These are phyloP conservation scores for Ectropis crepuscularia DNA, from an alignment of 2,888 invertebrate species.

Conservation along the genomic window DNA sequence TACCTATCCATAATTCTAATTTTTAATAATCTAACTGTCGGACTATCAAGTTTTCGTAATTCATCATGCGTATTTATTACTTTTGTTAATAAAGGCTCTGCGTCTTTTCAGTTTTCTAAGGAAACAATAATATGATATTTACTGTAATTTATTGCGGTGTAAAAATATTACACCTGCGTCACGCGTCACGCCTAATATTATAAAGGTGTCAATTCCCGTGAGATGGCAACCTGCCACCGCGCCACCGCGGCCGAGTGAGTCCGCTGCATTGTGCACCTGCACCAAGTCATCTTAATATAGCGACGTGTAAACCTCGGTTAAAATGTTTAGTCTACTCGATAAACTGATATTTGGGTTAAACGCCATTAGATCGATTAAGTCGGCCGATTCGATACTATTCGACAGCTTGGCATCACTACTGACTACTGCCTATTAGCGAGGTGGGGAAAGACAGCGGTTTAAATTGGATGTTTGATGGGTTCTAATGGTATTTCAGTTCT, in stretches of 20 bases:
- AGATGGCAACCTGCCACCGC: constrained; percentile 33
- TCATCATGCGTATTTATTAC: no score
- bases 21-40: no score
- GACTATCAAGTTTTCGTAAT: no score
- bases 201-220: constrained; percentile 13
- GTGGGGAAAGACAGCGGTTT: constrained; percentile 17
- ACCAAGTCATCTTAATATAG: constrained; percentile 41
- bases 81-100: no score
- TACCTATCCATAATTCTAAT: no score
- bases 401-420: constrained; percentile 35
- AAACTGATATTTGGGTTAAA: constrained; percentile 50
- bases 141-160: not conserved
- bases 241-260: not conserved
- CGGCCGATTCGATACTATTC: constrained; percentile 38
- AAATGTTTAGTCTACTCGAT: constrained; percentile 58
- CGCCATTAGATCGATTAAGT: constrained; percentile 25
- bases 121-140: no score
- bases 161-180: constrained; percentile 1
- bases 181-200: constrained; percentile 1
- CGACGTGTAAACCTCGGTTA: constrained; percentile 42
- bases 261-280: constrained; percentile 33
- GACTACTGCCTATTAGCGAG: constrained; percentile 11
- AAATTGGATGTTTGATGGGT: constrained; percentile 25
- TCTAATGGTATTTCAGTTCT: not conserved
- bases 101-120: not conserved